phyloP scores from a whole-genome alignment of 2,888 invertebrate genomes.

The Lithophane leautieri region DNA sequence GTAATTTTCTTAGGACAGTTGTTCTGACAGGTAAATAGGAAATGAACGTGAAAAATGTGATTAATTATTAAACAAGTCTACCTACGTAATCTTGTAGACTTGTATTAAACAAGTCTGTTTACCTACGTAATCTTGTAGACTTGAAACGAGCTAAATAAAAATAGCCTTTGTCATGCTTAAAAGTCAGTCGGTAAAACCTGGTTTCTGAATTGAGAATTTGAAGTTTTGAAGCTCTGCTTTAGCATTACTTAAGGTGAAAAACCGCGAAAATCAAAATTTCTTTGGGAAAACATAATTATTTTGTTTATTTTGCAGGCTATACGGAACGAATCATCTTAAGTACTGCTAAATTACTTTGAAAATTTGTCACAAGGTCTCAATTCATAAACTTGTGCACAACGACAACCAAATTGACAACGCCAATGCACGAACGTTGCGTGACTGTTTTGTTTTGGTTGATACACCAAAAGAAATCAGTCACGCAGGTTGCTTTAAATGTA shows the following conservation, averaged over 20 bases:
- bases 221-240: not conserved
- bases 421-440: no score
- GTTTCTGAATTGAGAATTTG: not conserved
- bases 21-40: constrained; percentile 5
- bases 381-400: no score
- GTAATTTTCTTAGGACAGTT: constrained; percentile 28
- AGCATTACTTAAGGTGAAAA: not conserved
- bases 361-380: no score
- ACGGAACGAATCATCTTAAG: not conserved
- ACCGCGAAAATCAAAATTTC: not conserved
- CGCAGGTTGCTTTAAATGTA: no score
- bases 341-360: not conserved
- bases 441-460: no score
- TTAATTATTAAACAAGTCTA: not conserved
- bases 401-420: no score
- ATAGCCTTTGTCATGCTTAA: not conserved
- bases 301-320: not conserved
- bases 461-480: no score
- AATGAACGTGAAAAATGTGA: not conserved
- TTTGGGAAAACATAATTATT: not conserved
- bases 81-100: not conserved
- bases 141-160: not conserved
- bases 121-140: not conserved
- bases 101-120: not conserved
- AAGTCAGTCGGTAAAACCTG: not conserved